phyloP scores from a whole-genome alignment of 92 coral and sea anemone genomes.

The Siderastrea siderea region DNA sequence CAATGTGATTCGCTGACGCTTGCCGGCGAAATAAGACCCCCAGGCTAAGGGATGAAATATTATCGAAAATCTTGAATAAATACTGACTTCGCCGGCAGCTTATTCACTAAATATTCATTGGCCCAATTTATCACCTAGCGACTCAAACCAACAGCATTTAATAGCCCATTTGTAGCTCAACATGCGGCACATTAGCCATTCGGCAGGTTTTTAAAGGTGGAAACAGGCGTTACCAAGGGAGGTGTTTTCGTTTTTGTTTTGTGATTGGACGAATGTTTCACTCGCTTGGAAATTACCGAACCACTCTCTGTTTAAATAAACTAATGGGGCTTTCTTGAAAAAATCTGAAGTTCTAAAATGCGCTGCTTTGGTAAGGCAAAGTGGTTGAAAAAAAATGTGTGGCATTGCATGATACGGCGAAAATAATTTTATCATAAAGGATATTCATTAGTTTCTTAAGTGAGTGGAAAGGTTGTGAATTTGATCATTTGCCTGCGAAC shows the following conservation, averaged over 20 bases:
- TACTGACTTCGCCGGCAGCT: neutral
- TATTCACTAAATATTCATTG: constrained; percentile 33
- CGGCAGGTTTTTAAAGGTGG: constrained; percentile 16
- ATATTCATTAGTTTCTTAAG: neutral
- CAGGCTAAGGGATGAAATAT: neutral
- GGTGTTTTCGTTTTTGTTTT: neutral
- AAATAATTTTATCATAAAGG: neutral
- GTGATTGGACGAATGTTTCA: neutral
- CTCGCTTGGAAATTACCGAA: neutral
- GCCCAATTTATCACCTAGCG: constrained; percentile 38
- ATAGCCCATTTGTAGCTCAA: constrained; percentile 47
- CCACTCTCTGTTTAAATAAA: constrained; percentile 5
- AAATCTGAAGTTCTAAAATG: neutral
- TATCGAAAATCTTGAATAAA: constrained; percentile 24
- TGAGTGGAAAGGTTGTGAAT: neutral
- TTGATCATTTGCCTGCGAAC: constrained; percentile 1
- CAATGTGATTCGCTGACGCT: neutral
- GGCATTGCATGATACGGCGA: neutral
- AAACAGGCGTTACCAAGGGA: neutral
- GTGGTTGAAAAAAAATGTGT: neutral
- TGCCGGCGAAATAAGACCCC: constrained; percentile 5
- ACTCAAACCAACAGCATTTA: constrained; percentile 34
- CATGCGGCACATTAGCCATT: constrained; percentile 33
- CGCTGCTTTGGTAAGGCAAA: neutral
- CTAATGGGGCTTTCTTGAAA: constrained; percentile 16